These are phyloP conservation scores for Hypothenemus hampei DNA, from an alignment of 1,140 invertebrate species.

Conservation along the genomic window DNA sequence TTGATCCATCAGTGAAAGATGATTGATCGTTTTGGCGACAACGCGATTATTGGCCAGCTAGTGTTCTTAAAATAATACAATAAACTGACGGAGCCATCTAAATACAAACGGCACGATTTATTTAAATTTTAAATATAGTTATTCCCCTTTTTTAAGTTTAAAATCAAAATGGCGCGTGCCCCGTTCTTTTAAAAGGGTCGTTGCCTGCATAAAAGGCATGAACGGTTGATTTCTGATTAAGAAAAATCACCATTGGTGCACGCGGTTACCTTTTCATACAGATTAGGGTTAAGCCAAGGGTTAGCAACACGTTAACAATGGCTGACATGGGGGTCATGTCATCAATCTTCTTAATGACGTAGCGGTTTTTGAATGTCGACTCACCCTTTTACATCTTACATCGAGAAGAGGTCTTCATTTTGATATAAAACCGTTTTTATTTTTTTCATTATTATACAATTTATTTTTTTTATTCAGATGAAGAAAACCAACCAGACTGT, in stretches of 20 bases:
- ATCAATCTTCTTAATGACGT: constrained; percentile 21
- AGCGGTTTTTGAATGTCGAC: constrained; percentile 13
- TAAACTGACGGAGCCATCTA: not conserved
- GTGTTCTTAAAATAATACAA: too few relatives aligned
- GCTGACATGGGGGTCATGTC: constrained; percentile 21
- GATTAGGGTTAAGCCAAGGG: constrained; percentile 23
- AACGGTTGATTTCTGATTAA: constrained; percentile 26
- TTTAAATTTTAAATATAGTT: not conserved
- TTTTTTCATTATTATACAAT: too few relatives aligned
- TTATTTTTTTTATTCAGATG: constrained; percentile 45
- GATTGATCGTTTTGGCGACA: constrained; percentile 6
- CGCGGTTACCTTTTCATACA: constrained; percentile 24
- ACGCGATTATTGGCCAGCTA: not conserved
- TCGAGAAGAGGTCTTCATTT: too few relatives aligned
- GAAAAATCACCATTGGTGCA: constrained; percentile 23
- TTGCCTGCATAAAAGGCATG: constrained; percentile 1
- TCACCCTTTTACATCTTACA: not conserved
- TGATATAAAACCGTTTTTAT: too few relatives aligned
- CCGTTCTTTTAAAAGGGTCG: not conserved
- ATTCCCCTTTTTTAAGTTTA: not conserved
- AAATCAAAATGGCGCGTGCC: constrained; percentile 22
- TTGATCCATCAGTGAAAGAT: constrained; percentile 6
- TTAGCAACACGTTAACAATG: constrained; percentile 23
- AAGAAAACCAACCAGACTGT: constrained; percentile 50
- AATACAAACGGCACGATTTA: not conserved